Evolutionary conservation across 2,113 vertebrate genomes (phyloP).

Genomic region (Oryzias curvinotus): DNA sequence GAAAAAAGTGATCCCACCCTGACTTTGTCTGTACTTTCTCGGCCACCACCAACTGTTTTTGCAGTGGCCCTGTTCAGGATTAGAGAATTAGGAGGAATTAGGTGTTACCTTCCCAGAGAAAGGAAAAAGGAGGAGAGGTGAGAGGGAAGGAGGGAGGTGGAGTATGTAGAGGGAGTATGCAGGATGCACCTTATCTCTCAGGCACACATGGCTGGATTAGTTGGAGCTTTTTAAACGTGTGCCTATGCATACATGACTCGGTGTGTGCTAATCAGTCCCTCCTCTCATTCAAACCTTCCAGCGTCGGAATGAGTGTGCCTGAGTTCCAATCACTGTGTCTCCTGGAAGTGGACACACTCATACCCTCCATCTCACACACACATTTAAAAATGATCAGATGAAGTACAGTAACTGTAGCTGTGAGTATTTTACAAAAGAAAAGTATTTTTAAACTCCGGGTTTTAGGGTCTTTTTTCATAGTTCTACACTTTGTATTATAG

Average conservation of each 20-base stretch:
- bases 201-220: slow-evolving; percentile 74
- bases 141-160: slow-evolving; percentile 35
- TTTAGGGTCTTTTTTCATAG: no score
- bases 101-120: slow-evolving; percentile 57
- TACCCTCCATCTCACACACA: slow-evolving; percentile 10
- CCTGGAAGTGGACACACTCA: slow-evolving; percentile 35
- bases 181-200: slow-evolving; percentile 73
- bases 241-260: slow-evolving; percentile 9
- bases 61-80: slow-evolving; percentile 60
- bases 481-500: no score
- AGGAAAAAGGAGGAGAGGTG: slow-evolving; percentile 23
- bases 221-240: slow-evolving; percentile 35
- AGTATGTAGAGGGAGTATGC: slow-evolving; percentile 55
- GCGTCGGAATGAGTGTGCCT: slow-evolving; percentile 55
- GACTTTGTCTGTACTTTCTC: slow-evolving; percentile 28
- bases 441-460: background rate
- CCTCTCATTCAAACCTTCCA: slow-evolving; percentile 58
- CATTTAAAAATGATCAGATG: slow-evolving; percentile 16
- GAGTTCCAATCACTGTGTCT: slow-evolving; percentile 49
- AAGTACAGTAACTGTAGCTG: slow-evolving; percentile 22
- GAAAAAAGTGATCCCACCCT: slow-evolving; percentile 22
- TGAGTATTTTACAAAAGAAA: slow-evolving; percentile 6
- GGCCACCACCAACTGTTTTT: slow-evolving; percentile 56
- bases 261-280: slow-evolving; percentile 51
- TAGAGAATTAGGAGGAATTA: slow-evolving; percentile 73